Evolutionary conservation across 2,113 vertebrate genomes (phyloP), one percentile per base, ranked within the genome.

Genomic region (Abramis brama): DNA sequence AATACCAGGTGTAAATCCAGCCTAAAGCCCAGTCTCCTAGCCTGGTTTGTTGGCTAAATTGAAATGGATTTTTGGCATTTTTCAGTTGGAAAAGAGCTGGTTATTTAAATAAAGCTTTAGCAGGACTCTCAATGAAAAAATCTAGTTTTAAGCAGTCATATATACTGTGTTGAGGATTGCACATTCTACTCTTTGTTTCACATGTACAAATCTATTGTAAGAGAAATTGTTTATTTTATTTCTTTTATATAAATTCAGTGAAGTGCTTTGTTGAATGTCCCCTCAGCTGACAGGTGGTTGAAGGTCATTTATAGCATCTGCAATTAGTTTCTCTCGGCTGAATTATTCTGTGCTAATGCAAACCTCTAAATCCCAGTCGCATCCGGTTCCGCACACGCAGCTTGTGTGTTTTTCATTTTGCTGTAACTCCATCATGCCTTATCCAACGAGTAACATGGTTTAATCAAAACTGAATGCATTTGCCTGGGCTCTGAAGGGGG

Each of bases 351-450:
- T 23, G 45, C 6, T 66, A 68, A 81, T 68, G 60, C 30, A 66
- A 50, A 81, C 60, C 79, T 73, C 85, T 57, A 71, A 79, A 79
- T 52, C 64, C 50, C 75, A 27, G 17, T 83, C 71, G 30, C 21
- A 13, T 19, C 19, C 30, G 30, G 43, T 55, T 50, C 57, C 27
- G 33, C 86, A 70, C 73, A 60, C 27, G n/a, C 59, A 27, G 36
- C 50, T 64, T 57, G 83, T 76, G 66, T 47, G 2, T 43, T 87
- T 80, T 80, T 52, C 30, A 33, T 70, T 55, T 74, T 12, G 43
- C 64, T 6, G 25, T 85, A n/a, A 68, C 62, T 45, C 60, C 64
- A 23, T 36, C 13, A 15, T 76, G 33, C 62, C 27, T 52, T 25
- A 64, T 85, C 75, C 55, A 60, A n/a, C 39, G 79, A 12, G 21